Base-by-base conservation (phyloP, 1,140 invertebrate species). In the Phymastichus coffea region DNA sequence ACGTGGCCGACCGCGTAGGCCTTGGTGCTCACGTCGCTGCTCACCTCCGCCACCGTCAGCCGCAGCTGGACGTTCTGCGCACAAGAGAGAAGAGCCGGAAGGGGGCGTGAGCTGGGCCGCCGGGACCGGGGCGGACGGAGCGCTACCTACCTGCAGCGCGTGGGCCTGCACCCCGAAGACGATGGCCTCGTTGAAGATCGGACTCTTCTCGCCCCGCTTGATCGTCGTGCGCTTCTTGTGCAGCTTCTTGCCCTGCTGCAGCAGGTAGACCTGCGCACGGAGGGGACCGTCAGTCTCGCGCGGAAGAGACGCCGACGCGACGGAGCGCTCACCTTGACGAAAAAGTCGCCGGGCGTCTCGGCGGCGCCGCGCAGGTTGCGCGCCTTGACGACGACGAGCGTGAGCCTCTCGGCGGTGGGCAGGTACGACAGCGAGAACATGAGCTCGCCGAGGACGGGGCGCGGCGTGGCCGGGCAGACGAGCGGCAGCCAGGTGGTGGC, bases 131-230 rank as follows among this genome's bases (percentile, higher is more conserved):
- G n/a, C n/a, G n/a, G n/a, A n/a, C n/a, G n/a, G n/a, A n/a, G n/a
- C n/a, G n/a, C n/a, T 40, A 40, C 47, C 64, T 76, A 87, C 85
- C 78, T 86, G 84, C 57, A 88, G 67, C 43, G 82, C 75, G 58
- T 87, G 84, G 8, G 85, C 84, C 64, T 88, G 87, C 20, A 91
- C 85, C 60, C 82, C 88, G 71, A 91, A 91, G 63, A 90, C 91
- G 79, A 91, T 89, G 0, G 88, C 85, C 71, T 91, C 89, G 70
- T 91, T 91, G 73, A 90, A 91, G 43, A 90, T 89, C 1, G 88
- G 88, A 69, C 86, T 85, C 28, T 83, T 81, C 51, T 90, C 88
- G 30, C 82, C 84, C 58, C 82, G 84, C 64, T 90, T 89, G 15
- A 85, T 80, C 3, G 86, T 86, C 1, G 88, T 90, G 57, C 85